phyloP scores from a whole-genome alignment of 2,888 invertebrate species.

The Dynastes grantii region DNA sequence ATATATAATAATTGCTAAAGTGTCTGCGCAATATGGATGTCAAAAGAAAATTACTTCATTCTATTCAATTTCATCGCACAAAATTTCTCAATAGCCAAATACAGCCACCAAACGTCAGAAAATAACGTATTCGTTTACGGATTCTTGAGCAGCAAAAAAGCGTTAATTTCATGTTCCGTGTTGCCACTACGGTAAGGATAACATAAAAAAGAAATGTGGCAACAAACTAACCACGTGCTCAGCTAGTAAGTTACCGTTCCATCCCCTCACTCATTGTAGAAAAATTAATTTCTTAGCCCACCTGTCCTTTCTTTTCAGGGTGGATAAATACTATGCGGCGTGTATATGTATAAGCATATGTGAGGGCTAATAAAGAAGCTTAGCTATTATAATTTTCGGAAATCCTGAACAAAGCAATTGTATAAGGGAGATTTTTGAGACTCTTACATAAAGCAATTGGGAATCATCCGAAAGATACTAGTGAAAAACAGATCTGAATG shows the following conservation, averaged over 20 bases:
- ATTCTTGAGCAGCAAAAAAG: constrained; percentile 50
- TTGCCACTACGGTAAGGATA: constrained; percentile 1
- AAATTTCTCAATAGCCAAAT: constrained; percentile 16
- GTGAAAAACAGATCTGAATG: not conserved
- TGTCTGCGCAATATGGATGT: not conserved
- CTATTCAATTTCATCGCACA: not conserved
- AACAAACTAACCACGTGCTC: constrained; percentile 47
- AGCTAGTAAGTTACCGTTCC: constrained; percentile 40
- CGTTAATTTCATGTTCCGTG: constrained; percentile 42
- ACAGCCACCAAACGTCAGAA: constrained; percentile 23
- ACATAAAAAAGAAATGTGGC: constrained; percentile 10
- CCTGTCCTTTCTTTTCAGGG: constrained; percentile 56
- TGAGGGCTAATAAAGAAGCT: constrained; percentile 51
- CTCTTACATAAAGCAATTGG: constrained; percentile 28
- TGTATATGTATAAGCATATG: constrained; percentile 49
- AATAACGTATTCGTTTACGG: constrained; percentile 48
- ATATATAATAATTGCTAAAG: not conserved
- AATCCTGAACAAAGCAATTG: constrained; percentile 50
- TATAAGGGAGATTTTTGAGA: constrained; percentile 10
- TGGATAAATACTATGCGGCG: constrained; percentile 53
- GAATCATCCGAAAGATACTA: constrained; percentile 2
- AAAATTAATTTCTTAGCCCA: constrained; percentile 58
- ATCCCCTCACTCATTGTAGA: constrained; percentile 47
- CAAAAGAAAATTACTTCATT: not conserved
- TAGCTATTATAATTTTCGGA: constrained; percentile 54